phyloP scores from a whole-genome alignment of 2,888 invertebrate species.

The Pterostichus madidus region DNA sequence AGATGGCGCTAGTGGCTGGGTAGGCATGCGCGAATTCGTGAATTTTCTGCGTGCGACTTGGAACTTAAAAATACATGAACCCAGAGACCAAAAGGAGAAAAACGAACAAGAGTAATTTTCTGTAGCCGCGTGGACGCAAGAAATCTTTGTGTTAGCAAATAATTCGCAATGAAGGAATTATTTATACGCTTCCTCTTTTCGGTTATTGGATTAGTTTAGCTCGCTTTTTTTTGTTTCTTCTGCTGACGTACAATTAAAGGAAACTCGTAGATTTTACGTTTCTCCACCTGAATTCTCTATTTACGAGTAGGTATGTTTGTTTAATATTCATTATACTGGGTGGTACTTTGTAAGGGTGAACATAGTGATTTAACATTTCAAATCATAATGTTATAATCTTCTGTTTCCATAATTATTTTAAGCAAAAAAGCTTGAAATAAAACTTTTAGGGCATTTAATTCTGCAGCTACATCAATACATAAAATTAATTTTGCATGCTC shows the following conservation, averaged over 20 bases:
- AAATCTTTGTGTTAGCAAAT: constrained; percentile 58
- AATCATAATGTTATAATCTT: no score
- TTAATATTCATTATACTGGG: no score
- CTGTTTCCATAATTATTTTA: no score
- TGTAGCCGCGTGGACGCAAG: constrained; percentile 28
- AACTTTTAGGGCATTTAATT: no score
- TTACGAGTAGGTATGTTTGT: no score
- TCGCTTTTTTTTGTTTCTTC: not conserved
- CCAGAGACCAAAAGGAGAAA: constrained; percentile 46
- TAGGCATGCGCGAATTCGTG: constrained; percentile 45
- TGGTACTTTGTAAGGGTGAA: no score
- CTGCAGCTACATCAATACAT: no score
- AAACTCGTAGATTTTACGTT: not conserved
- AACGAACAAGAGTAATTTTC: constrained; percentile 56
- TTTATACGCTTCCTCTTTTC: constrained; percentile 30
- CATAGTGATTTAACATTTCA: no score
- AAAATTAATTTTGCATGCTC: no score
- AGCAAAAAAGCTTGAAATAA: no score
- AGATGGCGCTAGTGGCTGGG: constrained; percentile 16
- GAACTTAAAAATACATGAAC: constrained; percentile 62
- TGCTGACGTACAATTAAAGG: constrained; percentile 18
- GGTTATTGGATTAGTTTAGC: constrained; percentile 22
- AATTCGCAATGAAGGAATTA: constrained; percentile 56
- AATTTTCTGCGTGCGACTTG: constrained; percentile 48
- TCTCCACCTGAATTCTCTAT: not conserved